These are phyloP conservation scores for Rhea pennata DNA, from an alignment of 2,113 vertebrate species.

Conservation along the genomic window DNA sequence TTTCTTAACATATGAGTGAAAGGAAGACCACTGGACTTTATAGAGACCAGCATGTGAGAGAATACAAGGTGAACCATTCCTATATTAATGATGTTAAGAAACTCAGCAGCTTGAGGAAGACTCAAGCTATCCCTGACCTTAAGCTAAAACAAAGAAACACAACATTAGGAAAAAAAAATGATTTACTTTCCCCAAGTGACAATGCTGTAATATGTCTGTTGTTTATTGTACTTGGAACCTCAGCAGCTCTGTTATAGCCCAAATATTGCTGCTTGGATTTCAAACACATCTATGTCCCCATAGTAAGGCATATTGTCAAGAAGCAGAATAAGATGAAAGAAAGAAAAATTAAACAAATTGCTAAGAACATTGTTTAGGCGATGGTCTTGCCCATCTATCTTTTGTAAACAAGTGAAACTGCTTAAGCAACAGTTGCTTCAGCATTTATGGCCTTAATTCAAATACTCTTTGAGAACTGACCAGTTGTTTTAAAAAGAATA, in stretches of 20 bases:
- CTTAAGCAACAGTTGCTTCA: conserved; percentile 20
- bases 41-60: background rate
- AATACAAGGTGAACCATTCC: background rate
- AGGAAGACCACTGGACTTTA: background rate
- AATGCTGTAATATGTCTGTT: background rate
- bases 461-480: conserved; percentile 29
- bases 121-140: background rate
- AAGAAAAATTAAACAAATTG: background rate
- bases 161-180: background rate
- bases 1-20: background rate
- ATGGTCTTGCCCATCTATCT: conserved; percentile 8
- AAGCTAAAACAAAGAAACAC: background rate
- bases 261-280: background rate
- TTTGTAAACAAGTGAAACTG: background rate
- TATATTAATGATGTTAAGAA: background rate
- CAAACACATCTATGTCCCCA: background rate
- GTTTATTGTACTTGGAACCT: background rate
- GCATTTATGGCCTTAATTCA: background rate
- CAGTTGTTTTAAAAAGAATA: conserved; percentile 24
- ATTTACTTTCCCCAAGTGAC: background rate
- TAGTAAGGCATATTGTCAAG: background rate
- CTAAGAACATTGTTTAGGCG: conserved; percentile 38
- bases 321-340: background rate
- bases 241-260: background rate
- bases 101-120: background rate